Percentiles rank a stretch among this genome's conserved stretches.
These are phyloP conservation scores for Drosophila tristis DNA, from an alignment of 1,140 invertebrate genomes.

Conservation along the genomic window DNA sequence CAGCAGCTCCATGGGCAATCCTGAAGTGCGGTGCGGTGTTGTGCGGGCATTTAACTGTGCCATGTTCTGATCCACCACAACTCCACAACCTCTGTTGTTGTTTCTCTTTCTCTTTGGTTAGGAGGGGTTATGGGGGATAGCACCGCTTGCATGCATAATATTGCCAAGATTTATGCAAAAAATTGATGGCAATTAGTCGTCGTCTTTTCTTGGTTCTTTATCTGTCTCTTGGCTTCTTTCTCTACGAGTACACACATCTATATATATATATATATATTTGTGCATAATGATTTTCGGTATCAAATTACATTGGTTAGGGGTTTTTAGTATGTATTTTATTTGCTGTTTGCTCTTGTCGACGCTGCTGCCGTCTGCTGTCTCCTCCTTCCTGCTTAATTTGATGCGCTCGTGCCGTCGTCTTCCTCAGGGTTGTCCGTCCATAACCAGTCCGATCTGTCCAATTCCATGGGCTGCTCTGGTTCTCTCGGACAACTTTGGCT, in stretches of 20 bases:
- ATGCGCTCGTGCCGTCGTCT: constrained; percentile 69
- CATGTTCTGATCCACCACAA: constrained; percentile 48
- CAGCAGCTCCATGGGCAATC: constrained; percentile 70
- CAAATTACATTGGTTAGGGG: constrained; percentile 80
- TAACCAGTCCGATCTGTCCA: constrained; percentile 31
- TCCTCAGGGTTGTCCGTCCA: constrained; percentile 34
- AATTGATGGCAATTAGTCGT: constrained; percentile 82
- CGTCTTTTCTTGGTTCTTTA: constrained; percentile 38
- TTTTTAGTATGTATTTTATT: constrained; percentile 81
- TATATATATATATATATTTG: constrained; percentile 21
- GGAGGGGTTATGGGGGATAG: background rate
- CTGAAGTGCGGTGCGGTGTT: constrained; percentile 73
- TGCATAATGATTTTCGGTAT: constrained; percentile 81
- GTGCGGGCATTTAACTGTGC: constrained; percentile 66
- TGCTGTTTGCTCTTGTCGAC: constrained; percentile 58
- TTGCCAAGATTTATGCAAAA: constrained; percentile 79
- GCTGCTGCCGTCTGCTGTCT: constrained; percentile 32
- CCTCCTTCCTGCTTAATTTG: constrained; percentile 68
- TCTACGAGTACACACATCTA: constrained; percentile 17
- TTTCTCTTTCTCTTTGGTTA: background rate
- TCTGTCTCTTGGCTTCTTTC: constrained; percentile 20
- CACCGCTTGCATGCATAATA: constrained; percentile 72
- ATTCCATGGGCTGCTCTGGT: constrained; percentile 20
- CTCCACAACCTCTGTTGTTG: background rate
- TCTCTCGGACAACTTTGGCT: constrained; percentile 35